These are phyloP conservation scores for Spermophilus dauricus DNA, from an alignment of 2,113 vertebrate species.

Conservation along the genomic window DNA sequence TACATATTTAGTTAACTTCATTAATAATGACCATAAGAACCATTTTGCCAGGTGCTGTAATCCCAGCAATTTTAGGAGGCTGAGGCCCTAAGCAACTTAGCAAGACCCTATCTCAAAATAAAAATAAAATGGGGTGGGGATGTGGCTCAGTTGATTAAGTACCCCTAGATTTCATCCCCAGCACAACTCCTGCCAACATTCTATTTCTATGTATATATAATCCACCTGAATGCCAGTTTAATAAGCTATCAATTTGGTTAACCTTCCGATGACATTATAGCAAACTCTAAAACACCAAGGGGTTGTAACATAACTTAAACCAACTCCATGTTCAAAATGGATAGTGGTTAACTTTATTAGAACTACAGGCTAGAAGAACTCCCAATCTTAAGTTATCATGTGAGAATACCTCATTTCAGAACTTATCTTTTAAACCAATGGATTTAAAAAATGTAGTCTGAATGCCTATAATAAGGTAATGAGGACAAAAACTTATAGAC, in stretches of 20 bases:
- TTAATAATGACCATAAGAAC: not conserved
- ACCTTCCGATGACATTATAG: not conserved
- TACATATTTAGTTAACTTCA: not conserved
- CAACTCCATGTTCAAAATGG: not conserved
- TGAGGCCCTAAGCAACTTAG: too few relatives aligned
- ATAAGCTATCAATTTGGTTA: not conserved
- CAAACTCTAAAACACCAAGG: too few relatives aligned
- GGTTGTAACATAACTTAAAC: not conserved
- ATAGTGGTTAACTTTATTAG: not conserved
- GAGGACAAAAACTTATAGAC: not conserved
- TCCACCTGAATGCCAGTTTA: not conserved
- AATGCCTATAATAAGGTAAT: not conserved
- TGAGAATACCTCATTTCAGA: not conserved
- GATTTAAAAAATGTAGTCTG: slow-evolving; percentile 15
- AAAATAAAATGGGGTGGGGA: too few relatives aligned
- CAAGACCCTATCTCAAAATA: too few relatives aligned
- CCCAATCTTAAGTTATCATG: not conserved
- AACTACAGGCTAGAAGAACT: not conserved
- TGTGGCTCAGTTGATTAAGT: too few relatives aligned
- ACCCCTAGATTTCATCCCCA: too few relatives aligned
- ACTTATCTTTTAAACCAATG: not conserved
- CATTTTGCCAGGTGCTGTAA: too few relatives aligned
- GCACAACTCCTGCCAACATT: too few relatives aligned
- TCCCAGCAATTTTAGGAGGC: too few relatives aligned
- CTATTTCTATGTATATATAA: not conserved